Conservation (phyloP, 2,113 vertebrate species). For the Oryzias javanicus region DNA sequence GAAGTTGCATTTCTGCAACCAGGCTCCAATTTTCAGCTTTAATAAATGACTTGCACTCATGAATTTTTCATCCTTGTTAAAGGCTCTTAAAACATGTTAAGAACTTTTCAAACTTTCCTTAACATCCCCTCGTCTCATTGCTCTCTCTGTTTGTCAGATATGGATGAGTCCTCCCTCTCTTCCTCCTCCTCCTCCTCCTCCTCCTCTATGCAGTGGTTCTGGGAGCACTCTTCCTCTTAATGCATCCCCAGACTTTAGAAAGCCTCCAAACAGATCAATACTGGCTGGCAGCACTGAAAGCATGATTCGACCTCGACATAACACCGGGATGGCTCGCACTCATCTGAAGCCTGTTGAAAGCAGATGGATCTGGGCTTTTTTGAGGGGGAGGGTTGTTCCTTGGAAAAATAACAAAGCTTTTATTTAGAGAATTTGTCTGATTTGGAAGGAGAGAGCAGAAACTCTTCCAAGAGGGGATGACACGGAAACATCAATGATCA, state of each 20-base stretch:
- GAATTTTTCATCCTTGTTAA: no score
- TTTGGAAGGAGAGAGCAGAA: no score
- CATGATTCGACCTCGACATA: conserved; percentile 10
- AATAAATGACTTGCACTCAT: no score
- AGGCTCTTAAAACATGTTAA: no score
- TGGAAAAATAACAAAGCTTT: no score
- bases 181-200: conserved; percentile 17
- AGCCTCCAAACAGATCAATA: conserved; percentile 45
- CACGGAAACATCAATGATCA: no score
- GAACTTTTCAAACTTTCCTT: not conserved
- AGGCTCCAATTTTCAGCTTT: no score
- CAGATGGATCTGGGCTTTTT: conserved; percentile 14
- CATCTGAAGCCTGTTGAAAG: not conserved
- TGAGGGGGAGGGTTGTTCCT: no score
- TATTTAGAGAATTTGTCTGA: no score
- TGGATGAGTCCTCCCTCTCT: conserved; percentile 15
- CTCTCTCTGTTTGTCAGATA: conserved; percentile 14
- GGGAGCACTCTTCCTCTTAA: conserved; percentile 35
- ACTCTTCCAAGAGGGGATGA: no score
- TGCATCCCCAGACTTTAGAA: conserved; percentile 38
- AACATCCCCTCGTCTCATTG: conserved; percentile 6
- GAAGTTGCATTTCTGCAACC: no score
- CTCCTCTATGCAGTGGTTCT: conserved; percentile 5
- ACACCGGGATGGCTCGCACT: conserved; percentile 15
- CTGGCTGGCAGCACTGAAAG: conserved; percentile 23